These are phyloP conservation scores for Sternarchorhynchus goeldii DNA, from an alignment of 2,797 vertebrate species.

Conservation along the genomic window DNA sequence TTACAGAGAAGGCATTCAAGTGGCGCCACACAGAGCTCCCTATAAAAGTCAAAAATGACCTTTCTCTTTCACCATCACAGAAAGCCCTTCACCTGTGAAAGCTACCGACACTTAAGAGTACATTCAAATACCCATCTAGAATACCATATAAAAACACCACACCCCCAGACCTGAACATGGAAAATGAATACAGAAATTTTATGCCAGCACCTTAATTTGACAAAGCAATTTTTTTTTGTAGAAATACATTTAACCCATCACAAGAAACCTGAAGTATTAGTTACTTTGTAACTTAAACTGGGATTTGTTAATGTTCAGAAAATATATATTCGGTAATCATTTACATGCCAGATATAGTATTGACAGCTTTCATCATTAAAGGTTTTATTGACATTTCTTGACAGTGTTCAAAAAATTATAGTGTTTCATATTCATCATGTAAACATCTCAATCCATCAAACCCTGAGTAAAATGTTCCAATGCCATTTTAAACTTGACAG, in stretches of 20 bases:
- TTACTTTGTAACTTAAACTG: not conserved
- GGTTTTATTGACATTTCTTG: not conserved
- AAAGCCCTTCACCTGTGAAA: not conserved
- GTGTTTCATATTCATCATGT: conserved; percentile 11
- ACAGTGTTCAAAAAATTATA: not conserved
- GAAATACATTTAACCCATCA: not conserved
- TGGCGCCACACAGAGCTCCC: not conserved
- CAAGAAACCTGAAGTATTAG: not conserved
- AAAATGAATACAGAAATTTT: not conserved
- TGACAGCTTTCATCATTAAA: not conserved
- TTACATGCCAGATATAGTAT: not conserved
- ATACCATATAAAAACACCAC: not conserved
- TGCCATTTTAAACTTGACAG: not conserved
- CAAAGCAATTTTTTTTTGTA: not conserved
- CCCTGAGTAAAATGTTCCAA: conserved; percentile 25
- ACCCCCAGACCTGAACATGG: not conserved
- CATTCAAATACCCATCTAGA: not conserved
- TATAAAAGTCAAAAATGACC: conserved; percentile 14
- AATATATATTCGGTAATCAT: not conserved
- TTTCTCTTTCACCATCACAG: conserved; percentile 13
- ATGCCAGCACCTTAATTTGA: not conserved
- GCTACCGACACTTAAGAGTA: not conserved
- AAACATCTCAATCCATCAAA: not conserved
- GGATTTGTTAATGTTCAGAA: too few relatives aligned
- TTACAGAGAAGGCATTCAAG: conserved; percentile 10